Evolutionary conservation across 2,113 vertebrate genomes (phyloP), one percentile per base, ranked within the genome.

Genomic region (Anolis sagrei): DNA sequence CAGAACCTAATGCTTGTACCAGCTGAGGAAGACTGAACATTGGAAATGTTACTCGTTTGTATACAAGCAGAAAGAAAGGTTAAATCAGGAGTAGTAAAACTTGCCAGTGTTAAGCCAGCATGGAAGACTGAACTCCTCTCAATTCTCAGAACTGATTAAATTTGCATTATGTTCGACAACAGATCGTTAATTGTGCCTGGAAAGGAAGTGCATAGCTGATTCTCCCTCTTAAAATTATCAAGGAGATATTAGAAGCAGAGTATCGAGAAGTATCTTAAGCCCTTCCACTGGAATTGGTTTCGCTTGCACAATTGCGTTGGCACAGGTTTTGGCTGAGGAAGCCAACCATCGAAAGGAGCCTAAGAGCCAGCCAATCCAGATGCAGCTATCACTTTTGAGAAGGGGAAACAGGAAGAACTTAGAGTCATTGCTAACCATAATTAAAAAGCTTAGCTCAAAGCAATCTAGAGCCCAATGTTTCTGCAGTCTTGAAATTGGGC

Each of bases 101-200:
- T 54, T 76, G 21, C 64, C 32, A 36, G 39, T 49, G 25, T 23
- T n/a, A 62, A 19, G 9, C 2, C 81, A 4, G 11, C 66, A 21
- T 39, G 74, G 0, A 72, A 13, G 34, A n/a, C 2, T 58, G 8
- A 1, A 72, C 25, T 78, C 51, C 13, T 82, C 81, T 86, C 64
- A 49, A 23, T 9, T 82, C 79, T 85, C 73, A 86, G 90, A 90
- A 51, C 2, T 62, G 10, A 88, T 29, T 18, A 78, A 87, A 11
- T 16, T 79, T 18, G 82, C 36, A 32, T 0, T 9, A 29, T 49
- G 87, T 84, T 79, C 25, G 27, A 6, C 66, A 83, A 82, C 1
- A 66, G 75, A 54, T 74, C 27, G 79, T 66, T 64, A 19, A 11
- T 2, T 23, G 32, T 29, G 36, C 21, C 34, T 34, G 9, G 32